Percentiles rank a stretch among this genome's conserved stretches.
Conservation (phyloP, 30 jellyfish, hydroid and myxozoan genomes). For the Chrysaora quinquecirrha region DNA sequence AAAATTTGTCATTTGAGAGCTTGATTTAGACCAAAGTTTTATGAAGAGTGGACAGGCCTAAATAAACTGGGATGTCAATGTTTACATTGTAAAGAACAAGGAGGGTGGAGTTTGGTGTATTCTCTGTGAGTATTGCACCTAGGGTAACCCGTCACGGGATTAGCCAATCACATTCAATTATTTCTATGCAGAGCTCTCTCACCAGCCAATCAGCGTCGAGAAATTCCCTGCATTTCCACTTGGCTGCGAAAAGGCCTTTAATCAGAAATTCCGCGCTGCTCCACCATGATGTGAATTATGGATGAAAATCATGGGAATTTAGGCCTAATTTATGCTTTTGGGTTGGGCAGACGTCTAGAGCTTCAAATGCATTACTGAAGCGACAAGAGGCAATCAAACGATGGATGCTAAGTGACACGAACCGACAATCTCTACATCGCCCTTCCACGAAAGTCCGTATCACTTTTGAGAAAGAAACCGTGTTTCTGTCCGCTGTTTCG, state of each 20-base stretch:
- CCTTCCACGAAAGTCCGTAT: slow-evolving; percentile 72
- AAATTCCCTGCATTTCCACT: slow-evolving; percentile 84
- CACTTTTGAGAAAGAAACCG: slow-evolving; percentile 96
- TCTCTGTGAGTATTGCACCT: slow-evolving; percentile 73
- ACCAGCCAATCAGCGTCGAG: slow-evolving; percentile 78
- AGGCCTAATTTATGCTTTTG: slow-evolving; percentile 10
- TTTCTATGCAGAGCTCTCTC: no score
- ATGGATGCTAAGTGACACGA: slow-evolving; percentile 91
- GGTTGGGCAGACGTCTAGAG: slow-evolving; percentile 88
- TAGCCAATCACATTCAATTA: slow-evolving; percentile 48
- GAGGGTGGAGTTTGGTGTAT: slow-evolving; percentile 86
- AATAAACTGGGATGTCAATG: slow-evolving; percentile 28
- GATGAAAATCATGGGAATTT: slow-evolving; percentile 19
- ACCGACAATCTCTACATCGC: slow-evolving; percentile 84
- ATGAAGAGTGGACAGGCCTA: slow-evolving; percentile 33
- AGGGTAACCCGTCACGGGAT: slow-evolving; percentile 77
- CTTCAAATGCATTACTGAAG: slow-evolving; percentile 87
- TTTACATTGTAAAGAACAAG: slow-evolving; percentile 47
- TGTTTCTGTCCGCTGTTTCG: slow-evolving; percentile 94
- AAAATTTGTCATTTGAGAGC: background rate
- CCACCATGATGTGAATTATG: slow-evolving; percentile 54
- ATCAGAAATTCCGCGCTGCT: slow-evolving; percentile 60
- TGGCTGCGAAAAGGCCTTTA: slow-evolving; percentile 81
- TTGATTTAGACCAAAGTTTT: background rate
- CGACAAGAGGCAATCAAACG: slow-evolving; percentile 94